Percentiles rank a stretch among this genome's conserved stretches.
Conservation (phyloP, 2,797 vertebrate species). For the Rhyacichthys aspro region DNA sequence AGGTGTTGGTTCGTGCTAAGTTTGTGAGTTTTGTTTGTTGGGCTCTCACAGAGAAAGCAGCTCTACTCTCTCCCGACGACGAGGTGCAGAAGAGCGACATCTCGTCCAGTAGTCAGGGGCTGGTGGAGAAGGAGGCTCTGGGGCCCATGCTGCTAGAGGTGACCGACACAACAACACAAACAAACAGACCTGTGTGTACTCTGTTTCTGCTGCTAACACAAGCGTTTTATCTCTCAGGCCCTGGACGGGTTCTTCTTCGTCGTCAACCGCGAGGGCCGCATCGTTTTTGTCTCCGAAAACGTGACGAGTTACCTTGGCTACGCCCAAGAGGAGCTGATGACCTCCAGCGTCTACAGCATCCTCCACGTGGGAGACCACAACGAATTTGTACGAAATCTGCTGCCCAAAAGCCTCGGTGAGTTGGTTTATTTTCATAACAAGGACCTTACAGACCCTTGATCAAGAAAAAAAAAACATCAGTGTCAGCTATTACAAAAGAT, state of each 20-base stretch:
- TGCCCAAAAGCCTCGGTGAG: conserved; percentile 95
- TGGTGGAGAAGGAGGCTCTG: conserved; percentile 92
- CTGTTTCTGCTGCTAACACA: background rate
- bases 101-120: conserved; percentile 92
- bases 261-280: conserved; percentile 94
- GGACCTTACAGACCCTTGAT: background rate
- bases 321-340: conserved; percentile 94
- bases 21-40: conserved; percentile 7
- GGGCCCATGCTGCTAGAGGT: conserved; percentile 94
- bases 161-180: conserved; percentile 9
- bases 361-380: conserved; percentile 95
- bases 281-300: conserved; percentile 94
- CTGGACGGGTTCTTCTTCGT: conserved; percentile 96
- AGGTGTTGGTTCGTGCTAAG: background rate
- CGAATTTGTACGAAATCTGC: conserved; percentile 93
- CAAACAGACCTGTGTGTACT: background rate
- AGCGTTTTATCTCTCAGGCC: conserved; percentile 74
- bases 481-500: background rate
- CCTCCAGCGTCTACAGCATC: conserved; percentile 95
- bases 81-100: conserved; percentile 96
- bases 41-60: conserved; percentile 83
- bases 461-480: background rate
- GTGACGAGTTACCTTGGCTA: conserved; percentile 94
- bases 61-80: conserved; percentile 82
- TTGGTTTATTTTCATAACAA: background rate